Conservation (phyloP, 92 coral and sea anemone species). For the Palythoa grandis region DNA sequence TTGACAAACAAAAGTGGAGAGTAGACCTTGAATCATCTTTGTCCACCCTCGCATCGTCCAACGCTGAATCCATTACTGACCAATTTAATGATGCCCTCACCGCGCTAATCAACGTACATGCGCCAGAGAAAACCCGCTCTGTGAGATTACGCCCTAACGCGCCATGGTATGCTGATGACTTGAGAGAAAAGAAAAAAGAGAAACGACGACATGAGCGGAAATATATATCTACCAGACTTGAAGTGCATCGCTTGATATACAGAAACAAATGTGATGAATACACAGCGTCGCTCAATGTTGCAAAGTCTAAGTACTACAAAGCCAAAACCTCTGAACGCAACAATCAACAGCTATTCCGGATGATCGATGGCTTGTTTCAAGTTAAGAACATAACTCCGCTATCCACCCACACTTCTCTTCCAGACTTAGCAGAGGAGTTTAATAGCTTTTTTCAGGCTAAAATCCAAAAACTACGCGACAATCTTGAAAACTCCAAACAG, state of each 20-base stretch:
- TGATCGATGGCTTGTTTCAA: slow-evolving; percentile 18
- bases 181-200: slow-evolving; percentile 7
- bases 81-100: slow-evolving; percentile 19
- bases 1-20: slow-evolving; percentile 29
- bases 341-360: neutral
- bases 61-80: slow-evolving; percentile 17
- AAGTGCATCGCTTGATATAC: slow-evolving; percentile 35
- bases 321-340: slow-evolving; percentile 1
- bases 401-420: slow-evolving; percentile 18
- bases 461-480: slow-evolving; percentile 27
- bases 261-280: slow-evolving; percentile 16
- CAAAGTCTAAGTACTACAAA: neutral
- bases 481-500: slow-evolving; percentile 38
- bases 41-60: neutral
- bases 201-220: slow-evolving; percentile 32
- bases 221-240: slow-evolving; percentile 8
- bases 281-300: slow-evolving; percentile 18
- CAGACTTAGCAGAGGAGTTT: slow-evolving; percentile 14
- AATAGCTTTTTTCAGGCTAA: slow-evolving; percentile 21
- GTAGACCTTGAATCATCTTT: slow-evolving; percentile 31
- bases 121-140: slow-evolving; percentile 20
- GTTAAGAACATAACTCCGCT: neutral
- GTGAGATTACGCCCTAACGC: slow-evolving; percentile 37
- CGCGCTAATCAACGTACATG: slow-evolving; percentile 13
- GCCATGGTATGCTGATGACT: slow-evolving; percentile 17